Evolutionary conservation across 92 coral and sea anemone species (phyloP), one percentile per base, ranked within the genome.

Genomic region (Epizoanthus ramosus): DNA sequence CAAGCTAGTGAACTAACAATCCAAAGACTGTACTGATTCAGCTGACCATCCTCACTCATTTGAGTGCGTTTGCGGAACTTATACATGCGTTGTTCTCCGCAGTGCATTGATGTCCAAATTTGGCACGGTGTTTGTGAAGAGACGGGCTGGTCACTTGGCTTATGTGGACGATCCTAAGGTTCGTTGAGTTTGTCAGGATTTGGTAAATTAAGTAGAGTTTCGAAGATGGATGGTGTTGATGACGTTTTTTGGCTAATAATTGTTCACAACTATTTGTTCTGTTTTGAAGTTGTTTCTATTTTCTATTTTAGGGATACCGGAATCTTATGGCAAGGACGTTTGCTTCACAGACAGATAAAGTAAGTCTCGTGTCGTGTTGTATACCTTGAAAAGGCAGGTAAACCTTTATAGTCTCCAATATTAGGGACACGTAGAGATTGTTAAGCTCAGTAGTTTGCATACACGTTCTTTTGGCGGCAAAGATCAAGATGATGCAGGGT

Each of bases 131-230:
- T 96, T 91, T 73, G 99, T 94, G 3, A 96, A 96, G 80, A 93
- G 95, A 73, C 68, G 98, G 66, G 94, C 94, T 9, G 99, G 99
- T 18, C 95, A 94, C 56, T 71, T 96, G 33, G 79, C 94, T 3
- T 96, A 96, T 61, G 91, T 86, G 21, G 95, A 96, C 28, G 99
- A 96, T 68, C 99, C 98, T 0, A 94, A 96, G 99, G 99, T 92
- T 79, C 12, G 63, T 47, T 57, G 41, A 3, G 21, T 68, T 9
- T 8, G 43, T 53, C 14, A 18, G 3, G n/a, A 53, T 28, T 50
- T 15, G 12, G 28, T 0, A 3, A 52, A 41, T 37, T 52, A 24
- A 16, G 28, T 18, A 14, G 12, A 22, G 43, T 37, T 37, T 37
- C 43, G 2, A 13, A 21, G 24, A 8, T 73, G 57, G 47, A 39